Percentiles rank a stretch among this genome's conserved stretches.
Evolutionary conservation across 2,113 vertebrate species (phyloP).

Genomic region (Asarcornis scutulata): DNA sequence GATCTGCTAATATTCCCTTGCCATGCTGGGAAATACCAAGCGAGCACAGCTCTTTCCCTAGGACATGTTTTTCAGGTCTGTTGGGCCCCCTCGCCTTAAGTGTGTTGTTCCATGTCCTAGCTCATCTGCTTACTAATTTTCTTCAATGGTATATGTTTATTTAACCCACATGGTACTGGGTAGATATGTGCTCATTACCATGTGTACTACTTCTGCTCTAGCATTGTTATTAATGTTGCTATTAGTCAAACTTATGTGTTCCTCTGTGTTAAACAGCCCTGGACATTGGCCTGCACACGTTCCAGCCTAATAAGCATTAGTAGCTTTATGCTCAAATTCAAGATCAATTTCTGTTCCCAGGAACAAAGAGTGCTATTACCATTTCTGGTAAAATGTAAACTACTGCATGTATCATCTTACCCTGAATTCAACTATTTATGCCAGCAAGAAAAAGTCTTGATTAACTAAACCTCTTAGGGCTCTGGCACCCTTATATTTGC

Average conservation of each 20-base stretch:
- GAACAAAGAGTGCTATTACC: background rate
- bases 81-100: background rate
- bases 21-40: background rate
- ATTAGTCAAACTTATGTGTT: rapidly evolving
- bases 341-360: background rate
- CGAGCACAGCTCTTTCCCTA: background rate
- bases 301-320: rapidly evolving
- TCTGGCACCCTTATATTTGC: background rate
- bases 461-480: background rate
- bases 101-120: rapidly evolving
- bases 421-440: background rate
- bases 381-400: background rate
- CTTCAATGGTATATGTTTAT: rapidly evolving
- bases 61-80: background rate
- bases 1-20: background rate
- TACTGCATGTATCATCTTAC: background rate
- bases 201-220: background rate
- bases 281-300: background rate
- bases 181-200: rapidly evolving
- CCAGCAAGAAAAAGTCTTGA: background rate
- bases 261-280: background rate
- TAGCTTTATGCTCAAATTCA: background rate
- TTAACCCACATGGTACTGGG: background rate
- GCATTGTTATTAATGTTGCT: background rate
- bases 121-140: background rate